These are phyloP conservation scores for Muscina levida DNA, from an alignment of 2,888 invertebrate species.

Conservation along the genomic window DNA sequence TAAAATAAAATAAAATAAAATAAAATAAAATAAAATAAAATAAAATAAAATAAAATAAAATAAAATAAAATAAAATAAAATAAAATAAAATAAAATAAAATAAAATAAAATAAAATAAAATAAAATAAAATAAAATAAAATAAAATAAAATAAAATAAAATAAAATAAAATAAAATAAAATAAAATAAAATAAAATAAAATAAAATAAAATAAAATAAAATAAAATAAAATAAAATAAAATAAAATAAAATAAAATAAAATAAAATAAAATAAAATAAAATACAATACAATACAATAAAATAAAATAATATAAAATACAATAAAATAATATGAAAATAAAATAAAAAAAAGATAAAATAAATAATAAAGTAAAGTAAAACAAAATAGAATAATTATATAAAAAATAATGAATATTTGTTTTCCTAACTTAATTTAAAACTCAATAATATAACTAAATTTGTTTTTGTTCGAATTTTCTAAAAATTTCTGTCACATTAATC, in stretches of 20 bases:
- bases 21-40: slow-evolving; percentile 16
- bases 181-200: slow-evolving; percentile 16
- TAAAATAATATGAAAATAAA: slow-evolving; percentile 12
- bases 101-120: slow-evolving; percentile 12
- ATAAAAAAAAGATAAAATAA: slow-evolving; percentile 12
- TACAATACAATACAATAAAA: slow-evolving; percentile 1
- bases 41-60: slow-evolving; percentile 13
- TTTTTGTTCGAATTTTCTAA: too few species aligned
- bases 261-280: slow-evolving; percentile 16
- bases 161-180: slow-evolving; percentile 16
- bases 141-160: slow-evolving; percentile 16
- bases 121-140: slow-evolving; percentile 16
- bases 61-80: slow-evolving; percentile 16
- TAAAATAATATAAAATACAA: slow-evolving; percentile 9
- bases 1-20: slow-evolving; percentile 16
- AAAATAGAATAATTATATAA: not conserved
- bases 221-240: slow-evolving; percentile 13
- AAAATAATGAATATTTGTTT: too few species aligned
- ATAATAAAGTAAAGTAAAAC: slow-evolving; percentile 9
- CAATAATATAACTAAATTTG: too few species aligned
- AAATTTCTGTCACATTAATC: too few species aligned
- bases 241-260: slow-evolving; percentile 16
- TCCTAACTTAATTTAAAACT: too few species aligned
- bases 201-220: slow-evolving; percentile 13
- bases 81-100: slow-evolving; percentile 13